Percentiles rank a stretch among this genome's conserved stretches.
phyloP scores from a whole-genome alignment of 64 coral and sea anemone species.

The Catalaphyllia jardinei region DNA sequence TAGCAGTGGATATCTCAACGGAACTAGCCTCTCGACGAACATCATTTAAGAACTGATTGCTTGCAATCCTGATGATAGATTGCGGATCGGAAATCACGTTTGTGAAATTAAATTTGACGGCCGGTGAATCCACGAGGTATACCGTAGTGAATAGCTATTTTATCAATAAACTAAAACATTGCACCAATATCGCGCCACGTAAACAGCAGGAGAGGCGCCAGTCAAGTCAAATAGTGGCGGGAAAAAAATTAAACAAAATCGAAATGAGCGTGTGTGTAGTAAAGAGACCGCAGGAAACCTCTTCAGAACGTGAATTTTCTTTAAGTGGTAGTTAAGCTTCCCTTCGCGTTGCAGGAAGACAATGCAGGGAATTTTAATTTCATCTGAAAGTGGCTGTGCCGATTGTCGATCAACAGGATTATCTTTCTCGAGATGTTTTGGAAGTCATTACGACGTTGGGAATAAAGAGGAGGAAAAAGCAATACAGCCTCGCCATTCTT shows the following conservation, averaged over 20 bases:
- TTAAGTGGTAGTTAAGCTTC: not conserved
- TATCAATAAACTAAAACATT: not conserved
- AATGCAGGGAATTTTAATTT: not conserved
- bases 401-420: not conserved
- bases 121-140: not conserved
- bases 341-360: too few relatives aligned
- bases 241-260: constrained; percentile 44
- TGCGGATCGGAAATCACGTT: not conserved
- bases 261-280: not conserved
- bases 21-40: not conserved
- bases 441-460: not conserved
- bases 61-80: not conserved
- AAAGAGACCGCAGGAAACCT: not conserved
- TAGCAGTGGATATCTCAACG: not conserved
- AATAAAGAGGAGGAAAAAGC: not conserved
- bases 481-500: not conserved
- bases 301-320: not conserved
- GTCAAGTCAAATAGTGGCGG: constrained; percentile 19
- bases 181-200: not conserved
- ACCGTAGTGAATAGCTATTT: constrained; percentile 8
- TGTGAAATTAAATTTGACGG: not conserved
- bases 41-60: not conserved
- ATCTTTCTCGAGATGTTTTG: not conserved
- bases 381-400: not conserved
- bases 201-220: constrained; percentile 38